These are phyloP conservation scores for Entomobrya proxima DNA, from an alignment of 2,888 invertebrate genomes.

Conservation along the genomic window DNA sequence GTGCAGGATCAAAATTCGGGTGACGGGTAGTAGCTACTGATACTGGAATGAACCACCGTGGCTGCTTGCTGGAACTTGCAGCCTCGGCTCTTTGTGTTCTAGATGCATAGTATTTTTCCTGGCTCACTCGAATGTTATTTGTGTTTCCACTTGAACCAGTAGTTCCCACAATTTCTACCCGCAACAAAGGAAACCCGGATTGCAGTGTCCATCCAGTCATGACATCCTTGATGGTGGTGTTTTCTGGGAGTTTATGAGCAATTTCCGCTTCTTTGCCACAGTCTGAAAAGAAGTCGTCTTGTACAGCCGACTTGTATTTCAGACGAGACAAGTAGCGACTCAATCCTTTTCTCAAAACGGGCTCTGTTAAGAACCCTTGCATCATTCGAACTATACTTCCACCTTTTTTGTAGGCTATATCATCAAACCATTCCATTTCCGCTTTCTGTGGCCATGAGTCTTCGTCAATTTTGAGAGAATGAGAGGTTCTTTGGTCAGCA, in stretches of 20 bases:
- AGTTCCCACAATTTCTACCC: neutral
- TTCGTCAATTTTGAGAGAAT: constrained; percentile 62
- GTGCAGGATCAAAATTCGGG: constrained; percentile 56
- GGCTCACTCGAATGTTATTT: constrained; percentile 17
- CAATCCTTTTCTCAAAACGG: constrained; percentile 39
- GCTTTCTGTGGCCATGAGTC: constrained; percentile 43
- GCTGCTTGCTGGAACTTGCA: neutral
- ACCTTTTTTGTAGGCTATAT: constrained; percentile 61
- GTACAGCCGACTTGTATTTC: constrained; percentile 41
- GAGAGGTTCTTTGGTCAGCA: constrained; percentile 24
- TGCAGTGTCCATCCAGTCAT: constrained; percentile 61
- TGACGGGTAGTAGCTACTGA: constrained; percentile 40
- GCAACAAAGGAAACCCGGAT: constrained; percentile 51
- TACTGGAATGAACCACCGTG: constrained; percentile 50
- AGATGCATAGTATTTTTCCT: constrained; percentile 38
- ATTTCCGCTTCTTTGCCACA: constrained; percentile 32
- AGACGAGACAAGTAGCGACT: constrained; percentile 26
- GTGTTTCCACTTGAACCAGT: neutral
- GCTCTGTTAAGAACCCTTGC: constrained; percentile 52
- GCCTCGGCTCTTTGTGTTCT: neutral
- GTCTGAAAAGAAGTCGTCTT: constrained; percentile 56
- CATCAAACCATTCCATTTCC: constrained; percentile 65
- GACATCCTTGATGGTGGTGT: constrained; percentile 21
- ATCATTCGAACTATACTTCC: constrained; percentile 57
- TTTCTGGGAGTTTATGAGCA: constrained; percentile 36